Conservation (phyloP, 2,113 vertebrate genomes). For the Azemiops feae region DNA sequence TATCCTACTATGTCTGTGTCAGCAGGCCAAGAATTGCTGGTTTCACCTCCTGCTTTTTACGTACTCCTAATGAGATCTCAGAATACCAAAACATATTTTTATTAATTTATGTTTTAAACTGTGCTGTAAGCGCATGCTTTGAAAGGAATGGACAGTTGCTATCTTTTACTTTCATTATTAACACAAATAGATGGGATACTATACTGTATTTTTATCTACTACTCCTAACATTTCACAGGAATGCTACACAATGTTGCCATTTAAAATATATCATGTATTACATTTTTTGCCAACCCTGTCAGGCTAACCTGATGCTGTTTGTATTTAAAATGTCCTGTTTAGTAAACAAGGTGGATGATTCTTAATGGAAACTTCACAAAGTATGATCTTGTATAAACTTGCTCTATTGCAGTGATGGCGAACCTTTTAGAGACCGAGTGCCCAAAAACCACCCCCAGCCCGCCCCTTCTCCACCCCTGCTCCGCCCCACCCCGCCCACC, state of each 20-base stretch:
- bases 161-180: background rate
- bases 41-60: slow-evolving; percentile 26
- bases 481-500: no score
- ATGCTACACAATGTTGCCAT: background rate
- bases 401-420: no score
- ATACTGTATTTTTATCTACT: background rate
- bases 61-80: slow-evolving; percentile 7
- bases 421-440: no score
- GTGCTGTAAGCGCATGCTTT: background rate
- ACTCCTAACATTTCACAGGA: background rate
- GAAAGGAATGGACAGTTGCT: accelerated
- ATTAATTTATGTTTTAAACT: slow-evolving; percentile 44
- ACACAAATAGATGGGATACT: background rate
- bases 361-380: background rate
- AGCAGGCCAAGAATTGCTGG: slow-evolving; percentile 72
- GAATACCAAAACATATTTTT: slow-evolving; percentile 33
- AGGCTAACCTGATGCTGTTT: background rate
- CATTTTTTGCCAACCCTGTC: background rate
- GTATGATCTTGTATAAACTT: background rate
- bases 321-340: background rate
- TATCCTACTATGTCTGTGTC: slow-evolving; percentile 80
- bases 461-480: no score
- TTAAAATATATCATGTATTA: background rate
- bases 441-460: no score
- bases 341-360: background rate